phyloP scores from a whole-genome alignment of 1,140 invertebrate species.

The Rhyacophila brunnea region DNA sequence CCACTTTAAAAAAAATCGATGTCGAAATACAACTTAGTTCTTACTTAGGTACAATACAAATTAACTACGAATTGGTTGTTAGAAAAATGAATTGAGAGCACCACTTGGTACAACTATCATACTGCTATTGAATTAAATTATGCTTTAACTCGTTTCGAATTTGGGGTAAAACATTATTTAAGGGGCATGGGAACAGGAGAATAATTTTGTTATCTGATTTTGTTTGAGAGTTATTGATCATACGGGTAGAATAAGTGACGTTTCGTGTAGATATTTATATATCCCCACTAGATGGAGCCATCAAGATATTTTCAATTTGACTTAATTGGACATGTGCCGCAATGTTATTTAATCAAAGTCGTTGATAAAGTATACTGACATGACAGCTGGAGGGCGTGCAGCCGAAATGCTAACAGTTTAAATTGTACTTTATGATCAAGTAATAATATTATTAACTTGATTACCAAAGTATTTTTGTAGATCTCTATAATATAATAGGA shows the following conservation, averaged over 20 bases:
- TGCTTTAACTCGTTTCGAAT: background rate
- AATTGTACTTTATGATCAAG: too few species aligned
- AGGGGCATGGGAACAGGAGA: background rate
- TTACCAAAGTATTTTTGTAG: too few species aligned
- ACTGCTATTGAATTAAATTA: conserved; percentile 1
- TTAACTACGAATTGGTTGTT: too few species aligned
- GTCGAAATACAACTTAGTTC: too few species aligned
- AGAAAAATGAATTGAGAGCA: too few species aligned
- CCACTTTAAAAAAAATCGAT: too few species aligned
- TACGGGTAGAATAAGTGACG: conserved; percentile 20
- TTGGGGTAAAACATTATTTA: background rate
- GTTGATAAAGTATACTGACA: background rate
- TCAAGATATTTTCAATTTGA: conserved; percentile 16
- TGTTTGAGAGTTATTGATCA: conserved; percentile 18
- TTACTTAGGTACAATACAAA: too few species aligned
- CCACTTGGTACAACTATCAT: too few species aligned
- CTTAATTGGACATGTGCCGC: conserved; percentile 2
- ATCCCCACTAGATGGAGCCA: conserved; percentile 13
- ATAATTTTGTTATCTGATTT: conserved; percentile 18
- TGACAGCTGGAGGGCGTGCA: background rate
- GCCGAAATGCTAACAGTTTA: background rate
- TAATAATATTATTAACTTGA: too few species aligned
- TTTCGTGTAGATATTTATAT: conserved; percentile 11
- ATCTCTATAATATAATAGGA: too few species aligned
- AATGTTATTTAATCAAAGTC: conserved; percentile 12